Evolutionary conservation across 2,113 vertebrate species (phyloP), one percentile per base, ranked within the genome.

Genomic region (Baryphthengus martii): DNA sequence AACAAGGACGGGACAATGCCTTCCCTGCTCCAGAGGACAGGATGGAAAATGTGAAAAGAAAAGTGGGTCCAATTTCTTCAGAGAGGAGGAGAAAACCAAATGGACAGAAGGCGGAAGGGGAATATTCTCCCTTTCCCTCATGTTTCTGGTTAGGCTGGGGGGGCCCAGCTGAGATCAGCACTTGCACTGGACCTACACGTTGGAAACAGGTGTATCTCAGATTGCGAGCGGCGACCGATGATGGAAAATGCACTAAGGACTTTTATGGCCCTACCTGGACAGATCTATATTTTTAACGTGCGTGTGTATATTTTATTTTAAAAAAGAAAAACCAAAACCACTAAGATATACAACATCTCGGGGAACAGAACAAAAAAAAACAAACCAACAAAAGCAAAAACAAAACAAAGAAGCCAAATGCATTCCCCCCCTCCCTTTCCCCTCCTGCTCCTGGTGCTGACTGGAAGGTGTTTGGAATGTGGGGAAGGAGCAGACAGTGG

Each of bases 161-260:
- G 31, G 83, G n/a, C 49, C 65, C 3, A 16, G 76, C 93, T 89
- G 85, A 87, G 86, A 72, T 62, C 84, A 75, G 11, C 68, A 55
- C 68, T 94, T 95, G 91, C 68, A 75, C 63, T 93, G 96, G 95
- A 91, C 93, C 74, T 91, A 17, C 18, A 1, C 55, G 84, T 82
- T 71, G 66, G 77, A 73, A 75, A 66, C 58, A 77, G 85, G 77
- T n/a, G 0, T 66, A 63, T 95, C 86, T 95, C 88, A 90, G 58
- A 93, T 16, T 45, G 92, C 0, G 1, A 93, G 80, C 5, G 3
- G 77, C 2, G 5, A 88, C 92, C 59, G 9, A 72, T 42, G 95
- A 88, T 73, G 91, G 87, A 95, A 97, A 94, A 97, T 97, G 97
- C 97, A 97, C 97, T 97, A 97, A 89, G 90, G 87, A 97, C 93